Base-by-base conservation (phyloP, 1,140 invertebrate genomes). In the Bombus pascuorum region DNA sequence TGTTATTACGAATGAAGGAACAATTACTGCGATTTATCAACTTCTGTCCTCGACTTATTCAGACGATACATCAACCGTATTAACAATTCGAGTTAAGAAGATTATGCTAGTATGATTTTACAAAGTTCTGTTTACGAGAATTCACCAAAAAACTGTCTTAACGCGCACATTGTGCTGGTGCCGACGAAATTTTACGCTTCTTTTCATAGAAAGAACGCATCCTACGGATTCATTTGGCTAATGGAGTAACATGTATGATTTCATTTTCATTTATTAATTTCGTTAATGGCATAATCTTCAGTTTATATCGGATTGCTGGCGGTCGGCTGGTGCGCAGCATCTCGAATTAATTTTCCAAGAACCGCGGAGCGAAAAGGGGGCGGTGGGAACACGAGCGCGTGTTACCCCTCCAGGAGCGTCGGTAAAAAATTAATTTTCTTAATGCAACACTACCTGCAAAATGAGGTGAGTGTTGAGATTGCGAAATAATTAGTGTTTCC, bases 401-500 rank as follows among this genome's bases (percentile, higher is more conserved):
- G 28, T 9, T 9, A 28, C 34, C 47, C n/a, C 47, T 81, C 72
- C 59, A 76, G 57, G 37, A 39, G 53, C 59, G 76, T 70, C 28
- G 59, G 70, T 83, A 81, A 89, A 89, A 89, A 89, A 89, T 89
- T 89, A 89, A 89, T 89, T 89, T 89, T 87, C 87, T 89, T 89
- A 89, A 89, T 89, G 88, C 87, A 89, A 89, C 87, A 89, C 87
- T 89, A 89, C 89, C 84, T 81, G 80, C 70, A 81, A 89, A 89
- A 89, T 89, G 87, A 89, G 87, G 84, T 83, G 87, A 89, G 85
- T 70, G 88, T 81, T 32, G 88, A 83, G 88, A 89, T 89, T 89
- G 81, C 88, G 85, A 89, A 89, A 89, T 89, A 89, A 89, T 89
- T 89, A 89, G 88, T 86, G 85, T 89, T 88, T 80, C 81, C 72